These are phyloP conservation scores for Spermophilus dauricus DNA, from an alignment of 2,113 vertebrate species.

Conservation along the genomic window DNA sequence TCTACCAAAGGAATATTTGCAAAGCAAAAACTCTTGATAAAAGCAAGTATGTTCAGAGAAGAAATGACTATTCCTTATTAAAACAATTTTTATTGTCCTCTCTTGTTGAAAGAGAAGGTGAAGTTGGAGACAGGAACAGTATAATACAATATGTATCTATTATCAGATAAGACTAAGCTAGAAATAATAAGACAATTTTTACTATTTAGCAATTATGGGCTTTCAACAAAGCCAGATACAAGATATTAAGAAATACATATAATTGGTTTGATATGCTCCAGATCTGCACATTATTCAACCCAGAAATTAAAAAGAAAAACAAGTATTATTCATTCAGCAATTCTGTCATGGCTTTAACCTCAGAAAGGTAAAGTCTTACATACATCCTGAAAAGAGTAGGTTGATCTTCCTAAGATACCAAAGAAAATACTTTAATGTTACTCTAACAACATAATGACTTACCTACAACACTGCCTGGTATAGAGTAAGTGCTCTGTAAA, in stretches of 20 bases:
- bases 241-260: background rate
- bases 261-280: background rate
- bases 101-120: background rate
- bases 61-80: background rate
- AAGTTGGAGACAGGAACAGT: background rate
- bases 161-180: background rate
- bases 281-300: background rate
- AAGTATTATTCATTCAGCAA: slow-evolving; percentile 23
- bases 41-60: background rate
- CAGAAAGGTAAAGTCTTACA: background rate
- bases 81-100: background rate
- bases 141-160: background rate
- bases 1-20: slow-evolving; percentile 45
- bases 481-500: slow-evolving; percentile 19
- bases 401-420: background rate
- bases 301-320: slow-evolving; percentile 48
- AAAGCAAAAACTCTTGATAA: slow-evolving; percentile 44
- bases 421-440: slow-evolving; percentile 13
- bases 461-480: background rate
- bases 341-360: background rate
- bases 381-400: background rate
- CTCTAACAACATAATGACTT: background rate
- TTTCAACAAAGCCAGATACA: slow-evolving; percentile 22
- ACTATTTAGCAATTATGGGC: slow-evolving; percentile 21
- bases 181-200: slow-evolving; percentile 10